These are phyloP conservation scores for Anoplius nigerrimus DNA, from an alignment of 2,888 invertebrate species.

Conservation along the genomic window DNA sequence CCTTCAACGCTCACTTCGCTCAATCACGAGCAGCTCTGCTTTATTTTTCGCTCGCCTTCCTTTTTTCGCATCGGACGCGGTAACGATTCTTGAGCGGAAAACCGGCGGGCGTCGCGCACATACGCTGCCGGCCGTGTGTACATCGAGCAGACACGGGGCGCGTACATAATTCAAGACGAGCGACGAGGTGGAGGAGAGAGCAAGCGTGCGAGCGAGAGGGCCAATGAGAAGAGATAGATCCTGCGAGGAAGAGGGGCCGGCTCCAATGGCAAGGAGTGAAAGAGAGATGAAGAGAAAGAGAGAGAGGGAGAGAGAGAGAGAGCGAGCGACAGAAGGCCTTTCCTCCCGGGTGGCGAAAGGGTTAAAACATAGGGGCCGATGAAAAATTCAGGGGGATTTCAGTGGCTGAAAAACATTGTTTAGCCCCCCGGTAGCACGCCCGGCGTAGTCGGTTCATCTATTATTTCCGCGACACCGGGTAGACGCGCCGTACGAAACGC, in stretches of 20 bases:
- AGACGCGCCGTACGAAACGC: constrained; percentile 56
- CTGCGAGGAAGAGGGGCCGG: neutral
- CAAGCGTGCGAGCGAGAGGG: neutral
- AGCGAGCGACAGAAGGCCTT: constrained; percentile 20
- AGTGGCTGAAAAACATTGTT: constrained; percentile 69
- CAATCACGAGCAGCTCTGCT: too few relatives aligned
- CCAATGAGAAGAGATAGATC: constrained; percentile 6
- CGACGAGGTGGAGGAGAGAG: constrained; percentile 29
- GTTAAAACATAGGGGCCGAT: constrained; percentile 65
- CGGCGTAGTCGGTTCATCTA: constrained; percentile 65
- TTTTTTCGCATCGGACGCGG: constrained; percentile 1
- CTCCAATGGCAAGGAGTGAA: neutral
- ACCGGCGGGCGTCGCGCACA: constrained; percentile 3
- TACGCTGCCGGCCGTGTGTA: neutral
- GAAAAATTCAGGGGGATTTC: constrained; percentile 69
- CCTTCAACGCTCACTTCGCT: too few relatives aligned
- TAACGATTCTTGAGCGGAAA: constrained; percentile 3
- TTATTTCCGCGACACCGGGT: constrained; percentile 65
- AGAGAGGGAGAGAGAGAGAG: constrained; percentile 3
- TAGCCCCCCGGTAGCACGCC: constrained; percentile 48
- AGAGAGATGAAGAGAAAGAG: constrained; percentile 9
- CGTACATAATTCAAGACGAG: constrained; percentile 55
- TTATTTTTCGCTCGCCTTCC: neutral
- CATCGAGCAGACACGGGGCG: constrained; percentile 29
- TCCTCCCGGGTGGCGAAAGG: constrained; percentile 57